These are phyloP conservation scores for Babylonia areolata DNA, from an alignment of 1,140 invertebrate genomes.

Conservation along the genomic window DNA sequence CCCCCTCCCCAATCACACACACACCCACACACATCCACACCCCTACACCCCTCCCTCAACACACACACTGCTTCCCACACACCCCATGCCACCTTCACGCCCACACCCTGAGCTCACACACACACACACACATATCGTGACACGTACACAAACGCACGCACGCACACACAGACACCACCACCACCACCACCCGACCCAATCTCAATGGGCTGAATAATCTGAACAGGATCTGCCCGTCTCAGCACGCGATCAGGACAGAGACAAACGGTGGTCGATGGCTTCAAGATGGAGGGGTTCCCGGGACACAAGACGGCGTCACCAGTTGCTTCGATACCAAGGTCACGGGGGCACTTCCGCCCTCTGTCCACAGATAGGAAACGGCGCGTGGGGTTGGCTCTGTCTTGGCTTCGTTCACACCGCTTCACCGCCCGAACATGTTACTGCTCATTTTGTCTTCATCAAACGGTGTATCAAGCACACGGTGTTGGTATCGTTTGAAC, in stretches of 20 bases:
- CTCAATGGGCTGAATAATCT: neutral
- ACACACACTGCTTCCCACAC: no score
- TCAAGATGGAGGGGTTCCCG: neutral
- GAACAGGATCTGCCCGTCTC: neutral
- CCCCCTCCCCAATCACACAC: neutral
- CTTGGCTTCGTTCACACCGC: neutral
- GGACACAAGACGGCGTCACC: neutral
- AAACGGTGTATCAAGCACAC: no score
- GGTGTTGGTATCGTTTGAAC: neutral
- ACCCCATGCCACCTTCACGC: no score
- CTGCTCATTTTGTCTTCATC: no score
- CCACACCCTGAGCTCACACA: no score
- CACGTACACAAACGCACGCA: neutral
- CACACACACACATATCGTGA: neutral
- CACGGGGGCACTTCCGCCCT: neutral
- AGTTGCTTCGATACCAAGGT: neutral
- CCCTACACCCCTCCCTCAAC: neutral
- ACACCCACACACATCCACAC: neutral
- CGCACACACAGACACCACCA: neutral
- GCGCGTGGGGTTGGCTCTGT: neutral
- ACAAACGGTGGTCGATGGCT: neutral
- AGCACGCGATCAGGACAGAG: neutral
- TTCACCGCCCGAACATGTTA: no score
- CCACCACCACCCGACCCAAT: neutral
- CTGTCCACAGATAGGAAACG: neutral